Percentiles rank a stretch among this genome's conserved stretches.
phyloP scores from a whole-genome alignment of 2,113 vertebrate genomes.

The Calypte anna region DNA sequence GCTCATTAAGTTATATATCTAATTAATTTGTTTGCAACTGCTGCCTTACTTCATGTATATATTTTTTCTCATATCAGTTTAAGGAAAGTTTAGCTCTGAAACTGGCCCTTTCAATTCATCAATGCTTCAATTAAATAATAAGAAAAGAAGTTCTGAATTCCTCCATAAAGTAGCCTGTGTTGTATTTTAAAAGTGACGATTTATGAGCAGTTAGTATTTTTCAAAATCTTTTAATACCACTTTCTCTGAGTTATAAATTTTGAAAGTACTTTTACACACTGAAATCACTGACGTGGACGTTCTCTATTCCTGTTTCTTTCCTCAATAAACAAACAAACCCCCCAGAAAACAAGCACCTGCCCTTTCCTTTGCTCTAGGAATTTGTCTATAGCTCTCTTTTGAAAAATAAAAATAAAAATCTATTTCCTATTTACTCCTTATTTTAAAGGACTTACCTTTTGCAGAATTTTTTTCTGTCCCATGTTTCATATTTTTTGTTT shows the following conservation, averaged over 20 bases:
- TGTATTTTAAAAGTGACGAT: neutral
- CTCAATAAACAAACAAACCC: neutral
- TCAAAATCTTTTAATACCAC: neutral
- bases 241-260: neutral
- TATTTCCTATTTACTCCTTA: neutral
- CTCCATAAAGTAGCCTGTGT: neutral
- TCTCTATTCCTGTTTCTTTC: neutral
- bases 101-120: neutral
- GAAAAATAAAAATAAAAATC: neutral
- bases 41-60: neutral
- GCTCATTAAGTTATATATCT: neutral
- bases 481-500: neutral
- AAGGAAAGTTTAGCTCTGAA: neutral
- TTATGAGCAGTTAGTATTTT: neutral
- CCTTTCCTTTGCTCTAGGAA: neutral
- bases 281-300: neutral
- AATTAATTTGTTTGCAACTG: neutral
- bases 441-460: neutral
- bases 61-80: neutral
- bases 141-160: neutral
- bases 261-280: neutral
- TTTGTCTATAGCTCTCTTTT: neutral
- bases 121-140: neutral
- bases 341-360: rapidly evolving
- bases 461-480: neutral